Conservation (phyloP, 2,888 invertebrate species). For the Philaethria dido region DNA sequence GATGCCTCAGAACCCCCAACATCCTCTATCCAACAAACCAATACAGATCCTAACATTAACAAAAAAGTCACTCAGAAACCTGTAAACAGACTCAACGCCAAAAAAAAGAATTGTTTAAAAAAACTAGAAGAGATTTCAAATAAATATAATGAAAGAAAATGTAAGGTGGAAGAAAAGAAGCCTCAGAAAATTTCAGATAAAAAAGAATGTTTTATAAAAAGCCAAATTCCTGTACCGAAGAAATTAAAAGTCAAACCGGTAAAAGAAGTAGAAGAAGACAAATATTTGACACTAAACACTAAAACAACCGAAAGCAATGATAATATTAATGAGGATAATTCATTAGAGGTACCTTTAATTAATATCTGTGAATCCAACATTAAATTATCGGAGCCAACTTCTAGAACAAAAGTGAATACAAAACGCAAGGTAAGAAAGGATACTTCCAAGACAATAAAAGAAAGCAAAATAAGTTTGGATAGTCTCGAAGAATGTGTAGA, state of each 20-base stretch:
- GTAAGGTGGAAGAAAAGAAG: constrained; percentile 49
- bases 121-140: constrained; percentile 70
- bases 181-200: constrained; percentile 41
- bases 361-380: constrained; percentile 12
- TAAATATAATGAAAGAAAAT: constrained; percentile 64
- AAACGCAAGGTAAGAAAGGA: constrained; percentile 43
- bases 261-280: constrained; percentile 34
- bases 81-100: constrained; percentile 57
- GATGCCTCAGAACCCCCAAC: constrained; percentile 59
- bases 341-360: background rate
- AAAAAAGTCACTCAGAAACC: constrained; percentile 54
- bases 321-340: background rate
- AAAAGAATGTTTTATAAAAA: constrained; percentile 54
- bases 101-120: constrained; percentile 69
- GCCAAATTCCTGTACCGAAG: constrained; percentile 65
- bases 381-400: constrained; percentile 37
- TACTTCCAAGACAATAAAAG: constrained; percentile 53
- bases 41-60: constrained; percentile 60
- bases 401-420: constrained; percentile 30
- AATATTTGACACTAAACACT: constrained; percentile 19
- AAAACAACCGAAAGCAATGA: constrained; percentile 24
- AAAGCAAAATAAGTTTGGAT: constrained; percentile 72
- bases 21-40: constrained; percentile 60
- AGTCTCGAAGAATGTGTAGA: constrained; percentile 63
- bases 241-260: constrained; percentile 46